These are phyloP conservation scores for Spongilla lacustris DNA, from an alignment of 37 sponge, comb jelly and placozoan species.

Conservation along the genomic window DNA sequence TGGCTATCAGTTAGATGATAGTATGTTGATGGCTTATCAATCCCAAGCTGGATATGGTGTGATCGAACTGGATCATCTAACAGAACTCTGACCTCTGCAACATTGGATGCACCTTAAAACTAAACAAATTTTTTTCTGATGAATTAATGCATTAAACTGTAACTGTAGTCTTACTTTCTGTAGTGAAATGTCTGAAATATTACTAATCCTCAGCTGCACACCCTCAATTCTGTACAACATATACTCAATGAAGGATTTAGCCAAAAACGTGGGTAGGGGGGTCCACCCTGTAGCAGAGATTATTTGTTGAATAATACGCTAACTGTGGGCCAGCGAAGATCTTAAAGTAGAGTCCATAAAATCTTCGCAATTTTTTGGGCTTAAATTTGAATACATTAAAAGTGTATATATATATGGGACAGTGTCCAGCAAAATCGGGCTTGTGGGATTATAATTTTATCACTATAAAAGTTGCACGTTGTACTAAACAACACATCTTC, in stretches of 20 bases:
- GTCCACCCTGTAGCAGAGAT: conserved; percentile 32
- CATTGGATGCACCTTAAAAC: background rate
- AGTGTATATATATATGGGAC: no score
- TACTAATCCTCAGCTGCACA: background rate
- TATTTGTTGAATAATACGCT: no score
- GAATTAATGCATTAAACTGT: background rate
- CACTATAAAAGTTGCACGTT: no score
- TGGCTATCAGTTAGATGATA: background rate
- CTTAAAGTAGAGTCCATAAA: no score
- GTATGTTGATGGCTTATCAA: background rate
- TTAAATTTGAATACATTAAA: no score
- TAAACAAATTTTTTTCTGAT: background rate
- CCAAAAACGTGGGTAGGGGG: conserved; percentile 5
- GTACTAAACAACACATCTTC: no score
- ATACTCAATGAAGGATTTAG: background rate
- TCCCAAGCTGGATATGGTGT: background rate
- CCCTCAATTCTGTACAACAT: background rate
- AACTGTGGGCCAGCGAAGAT: no score
- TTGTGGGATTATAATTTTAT: background rate
- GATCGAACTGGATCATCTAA: background rate
- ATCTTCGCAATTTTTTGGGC: no score
- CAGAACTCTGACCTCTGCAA: background rate
- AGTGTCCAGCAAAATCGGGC: conserved; percentile 11
- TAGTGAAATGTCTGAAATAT: background rate
- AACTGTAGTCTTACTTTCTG: background rate